Percentiles rank a stretch among this genome's conserved stretches.
These are phyloP conservation scores for Seira ritae DNA, from an alignment of 2,888 invertebrate genomes.

Conservation along the genomic window DNA sequence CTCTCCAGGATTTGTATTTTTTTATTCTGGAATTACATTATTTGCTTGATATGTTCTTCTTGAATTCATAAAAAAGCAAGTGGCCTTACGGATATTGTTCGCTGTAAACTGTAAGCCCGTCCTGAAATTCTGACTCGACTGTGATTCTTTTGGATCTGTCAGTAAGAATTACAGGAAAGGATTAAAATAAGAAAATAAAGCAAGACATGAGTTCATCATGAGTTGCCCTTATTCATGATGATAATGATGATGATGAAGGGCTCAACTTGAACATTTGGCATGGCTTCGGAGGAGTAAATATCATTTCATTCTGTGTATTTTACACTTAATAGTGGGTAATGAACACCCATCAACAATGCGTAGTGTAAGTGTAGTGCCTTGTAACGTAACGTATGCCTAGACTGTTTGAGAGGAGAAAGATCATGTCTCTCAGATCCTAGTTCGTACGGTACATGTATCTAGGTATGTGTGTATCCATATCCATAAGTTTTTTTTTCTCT, in stretches of 20 bases:
- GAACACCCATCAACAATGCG: neutral
- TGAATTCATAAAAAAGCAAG: too few relatives aligned
- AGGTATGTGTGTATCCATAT: too few relatives aligned
- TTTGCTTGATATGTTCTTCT: too few relatives aligned
- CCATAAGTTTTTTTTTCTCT: conserved; percentile 6
- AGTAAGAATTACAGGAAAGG: conserved; percentile 48
- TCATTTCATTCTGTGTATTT: conserved; percentile 17
- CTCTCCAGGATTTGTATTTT: too few relatives aligned
- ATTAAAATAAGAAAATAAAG: conserved; percentile 38
- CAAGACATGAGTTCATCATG: neutral
- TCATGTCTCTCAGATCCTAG: neutral
- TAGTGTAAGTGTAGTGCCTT: neutral
- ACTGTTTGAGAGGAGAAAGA: neutral
- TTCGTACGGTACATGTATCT: too few relatives aligned
- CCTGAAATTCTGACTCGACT: too few relatives aligned
- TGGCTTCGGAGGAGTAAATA: neutral
- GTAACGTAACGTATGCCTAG: neutral
- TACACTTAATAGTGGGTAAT: neutral
- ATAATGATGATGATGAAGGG: neutral
- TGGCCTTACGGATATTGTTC: too few relatives aligned
- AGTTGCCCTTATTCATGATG: neutral
- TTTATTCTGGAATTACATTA: too few relatives aligned
- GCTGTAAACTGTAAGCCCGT: too few relatives aligned
- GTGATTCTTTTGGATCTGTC: conserved; percentile 41
- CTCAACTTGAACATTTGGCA: too few relatives aligned